Conservation (phyloP, 2,113 vertebrate species). For the Cryptoleucopteryx plumbea region DNA sequence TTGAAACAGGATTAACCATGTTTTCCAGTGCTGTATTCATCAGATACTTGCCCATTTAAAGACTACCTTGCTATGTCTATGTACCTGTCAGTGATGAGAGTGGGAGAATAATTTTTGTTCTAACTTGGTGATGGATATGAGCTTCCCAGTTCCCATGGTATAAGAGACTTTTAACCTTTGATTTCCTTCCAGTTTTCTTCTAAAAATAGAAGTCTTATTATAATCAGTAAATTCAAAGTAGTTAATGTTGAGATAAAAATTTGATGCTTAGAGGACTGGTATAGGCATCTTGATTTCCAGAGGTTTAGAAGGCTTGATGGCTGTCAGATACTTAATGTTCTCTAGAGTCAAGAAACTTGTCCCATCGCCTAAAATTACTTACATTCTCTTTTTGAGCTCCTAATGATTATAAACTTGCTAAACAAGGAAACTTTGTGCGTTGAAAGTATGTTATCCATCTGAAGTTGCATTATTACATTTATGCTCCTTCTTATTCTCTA, state of each 20-base stretch:
- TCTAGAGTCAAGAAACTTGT: not conserved
- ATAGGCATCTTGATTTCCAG: not conserved
- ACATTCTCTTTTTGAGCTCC: not conserved
- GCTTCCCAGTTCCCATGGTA: not conserved
- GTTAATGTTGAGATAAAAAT: not conserved
- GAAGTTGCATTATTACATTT: not conserved
- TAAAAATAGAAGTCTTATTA: not conserved
- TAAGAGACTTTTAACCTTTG: not conserved
- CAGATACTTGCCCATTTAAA: not conserved
- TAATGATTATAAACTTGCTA: not conserved
- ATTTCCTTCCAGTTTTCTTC: not conserved
- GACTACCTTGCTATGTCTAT: not conserved
- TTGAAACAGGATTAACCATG: not conserved
- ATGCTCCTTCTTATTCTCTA: not conserved
- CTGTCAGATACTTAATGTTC: not conserved
- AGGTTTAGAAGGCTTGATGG: not conserved
- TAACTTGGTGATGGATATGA: not conserved
- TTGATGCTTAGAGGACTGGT: not conserved
- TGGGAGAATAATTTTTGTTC: not conserved
- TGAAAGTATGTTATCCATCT: not conserved
- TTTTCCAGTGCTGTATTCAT: not conserved
- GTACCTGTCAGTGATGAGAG: not conserved
- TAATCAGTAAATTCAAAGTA: not conserved
- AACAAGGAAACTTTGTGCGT: rapidly evolving
- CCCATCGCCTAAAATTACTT: not conserved